These are phyloP conservation scores for Kryptolebias marmoratus DNA, from an alignment of 2,113 vertebrate genomes.

Conservation along the genomic window DNA sequence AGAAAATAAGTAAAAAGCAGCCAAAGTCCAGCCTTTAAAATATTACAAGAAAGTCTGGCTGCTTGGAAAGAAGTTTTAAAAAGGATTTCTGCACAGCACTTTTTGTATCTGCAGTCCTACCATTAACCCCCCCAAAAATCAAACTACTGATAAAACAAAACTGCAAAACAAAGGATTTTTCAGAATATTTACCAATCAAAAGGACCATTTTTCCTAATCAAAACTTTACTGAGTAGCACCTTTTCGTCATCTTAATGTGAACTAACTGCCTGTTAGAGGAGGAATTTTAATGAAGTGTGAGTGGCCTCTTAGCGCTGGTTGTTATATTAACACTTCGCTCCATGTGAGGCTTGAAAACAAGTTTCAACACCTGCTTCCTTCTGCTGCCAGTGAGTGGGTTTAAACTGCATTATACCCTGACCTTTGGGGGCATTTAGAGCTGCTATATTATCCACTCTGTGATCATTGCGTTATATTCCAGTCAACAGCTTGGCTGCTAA, in stretches of 20 bases:
- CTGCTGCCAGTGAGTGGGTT: constrained; percentile 42
- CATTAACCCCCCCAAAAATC: too few species aligned
- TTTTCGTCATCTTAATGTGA: constrained; percentile 5
- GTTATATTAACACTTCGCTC: constrained; percentile 17
- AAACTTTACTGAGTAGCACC: too few species aligned
- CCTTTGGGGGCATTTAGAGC: constrained; percentile 26
- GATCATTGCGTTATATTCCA: constrained; percentile 22
- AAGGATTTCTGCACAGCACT: too few species aligned
- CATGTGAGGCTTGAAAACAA: constrained; percentile 29
- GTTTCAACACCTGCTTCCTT: constrained; percentile 54
- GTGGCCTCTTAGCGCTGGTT: constrained; percentile 8
- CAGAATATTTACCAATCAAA: too few species aligned
- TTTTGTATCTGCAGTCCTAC: too few species aligned
- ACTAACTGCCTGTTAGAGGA: constrained; percentile 28
- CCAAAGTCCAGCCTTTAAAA: too few species aligned
- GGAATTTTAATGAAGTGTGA: constrained; percentile 63
- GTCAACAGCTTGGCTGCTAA: constrained; percentile 10
- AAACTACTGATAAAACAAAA: too few species aligned
- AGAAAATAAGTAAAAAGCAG: too few species aligned
- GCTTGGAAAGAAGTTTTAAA: too few species aligned
- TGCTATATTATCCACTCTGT: background rate
- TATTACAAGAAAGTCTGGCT: too few species aligned
- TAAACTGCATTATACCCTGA: constrained; percentile 39
- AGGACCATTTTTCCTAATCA: too few species aligned
- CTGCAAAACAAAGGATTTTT: too few species aligned